A percentile compares a stretch with the other conserved stretches of the same genome.
Evolutionary conservation across 2,797 vertebrate genomes (phyloP).

Genomic region (Leuciscus waleckii): DNA sequence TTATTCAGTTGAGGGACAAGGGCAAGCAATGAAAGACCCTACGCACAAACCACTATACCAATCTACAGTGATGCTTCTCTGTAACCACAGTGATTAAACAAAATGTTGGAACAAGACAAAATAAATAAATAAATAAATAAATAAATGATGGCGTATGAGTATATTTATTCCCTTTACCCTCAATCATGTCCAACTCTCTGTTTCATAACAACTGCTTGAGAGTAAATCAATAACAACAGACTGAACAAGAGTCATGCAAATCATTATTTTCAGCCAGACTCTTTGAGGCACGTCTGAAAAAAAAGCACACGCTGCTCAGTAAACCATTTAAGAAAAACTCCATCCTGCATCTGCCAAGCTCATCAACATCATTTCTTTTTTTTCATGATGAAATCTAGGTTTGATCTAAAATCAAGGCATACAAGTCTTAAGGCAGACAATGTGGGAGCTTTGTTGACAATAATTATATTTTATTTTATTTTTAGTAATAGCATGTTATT

Average conservation of each 20-base stretch:
- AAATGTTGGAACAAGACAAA: neutral
- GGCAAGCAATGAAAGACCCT: constrained; percentile 39
- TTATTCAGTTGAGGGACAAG: constrained; percentile 52
- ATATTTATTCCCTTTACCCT: constrained; percentile 3
- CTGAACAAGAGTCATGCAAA: constrained; percentile 45
- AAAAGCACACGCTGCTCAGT: neutral
- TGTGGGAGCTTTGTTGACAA: neutral
- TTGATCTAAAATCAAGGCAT: neutral
- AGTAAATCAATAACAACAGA: constrained; percentile 54
- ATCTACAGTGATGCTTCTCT: constrained; percentile 27
- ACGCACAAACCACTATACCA: constrained; percentile 31
- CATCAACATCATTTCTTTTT: constrained; percentile 21
- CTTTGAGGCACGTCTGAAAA: neutral
- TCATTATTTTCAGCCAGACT: constrained; percentile 35
- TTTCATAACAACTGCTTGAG: constrained; percentile 31
- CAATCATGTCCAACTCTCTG: constrained; percentile 6
- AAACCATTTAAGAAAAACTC: constrained; percentile 14
- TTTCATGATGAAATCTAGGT: constrained; percentile 13
- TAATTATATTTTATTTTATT: neutral
- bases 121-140: neutral
- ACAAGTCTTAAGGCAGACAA: neutral
- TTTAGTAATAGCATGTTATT: neutral
- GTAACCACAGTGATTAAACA: constrained; percentile 31
- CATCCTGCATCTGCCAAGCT: constrained; percentile 3
- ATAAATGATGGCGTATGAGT: neutral